Percentiles rank a stretch among this genome's conserved stretches.
phyloP scores from a whole-genome alignment of 1,140 invertebrate species.

The Leptopilina clavipes region DNA sequence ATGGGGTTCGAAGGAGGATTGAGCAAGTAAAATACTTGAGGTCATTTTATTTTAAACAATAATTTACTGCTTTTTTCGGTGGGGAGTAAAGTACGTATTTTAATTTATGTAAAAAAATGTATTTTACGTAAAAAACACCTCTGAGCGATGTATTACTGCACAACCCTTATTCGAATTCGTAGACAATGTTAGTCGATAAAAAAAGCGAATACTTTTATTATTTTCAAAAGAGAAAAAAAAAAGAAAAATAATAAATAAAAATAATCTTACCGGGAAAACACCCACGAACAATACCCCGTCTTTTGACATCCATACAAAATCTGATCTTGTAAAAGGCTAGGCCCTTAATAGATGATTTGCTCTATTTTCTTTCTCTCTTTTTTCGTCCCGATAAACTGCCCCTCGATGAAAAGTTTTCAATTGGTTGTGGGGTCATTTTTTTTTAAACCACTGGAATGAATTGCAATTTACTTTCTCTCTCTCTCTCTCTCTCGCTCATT shows the following conservation, averaged over 20 bases:
- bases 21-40: too few species aligned
- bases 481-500: constrained; percentile 49
- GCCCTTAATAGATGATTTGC: constrained; percentile 48
- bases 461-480: constrained; percentile 63
- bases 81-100: too few species aligned
- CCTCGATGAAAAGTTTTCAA: constrained; percentile 38
- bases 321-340: constrained; percentile 51
- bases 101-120: too few species aligned
- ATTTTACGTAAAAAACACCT: too few species aligned
- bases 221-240: not conserved
- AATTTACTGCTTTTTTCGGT: too few species aligned
- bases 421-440: constrained; percentile 54
- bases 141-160: too few species aligned
- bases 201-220: not conserved
- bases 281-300: constrained; percentile 6
- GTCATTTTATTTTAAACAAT: too few species aligned
- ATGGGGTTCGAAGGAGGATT: not conserved
- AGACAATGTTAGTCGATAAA: not conserved
- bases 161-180: not conserved
- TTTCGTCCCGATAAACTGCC: constrained; percentile 39
- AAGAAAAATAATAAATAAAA: not conserved
- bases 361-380: constrained; percentile 2
- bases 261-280: constrained; percentile 30
- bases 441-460: constrained; percentile 68
- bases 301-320: constrained; percentile 46